These are phyloP conservation scores for Parauchenoglanis punctatus DNA, from an alignment of 2,797 vertebrate species.

Conservation along the genomic window DNA sequence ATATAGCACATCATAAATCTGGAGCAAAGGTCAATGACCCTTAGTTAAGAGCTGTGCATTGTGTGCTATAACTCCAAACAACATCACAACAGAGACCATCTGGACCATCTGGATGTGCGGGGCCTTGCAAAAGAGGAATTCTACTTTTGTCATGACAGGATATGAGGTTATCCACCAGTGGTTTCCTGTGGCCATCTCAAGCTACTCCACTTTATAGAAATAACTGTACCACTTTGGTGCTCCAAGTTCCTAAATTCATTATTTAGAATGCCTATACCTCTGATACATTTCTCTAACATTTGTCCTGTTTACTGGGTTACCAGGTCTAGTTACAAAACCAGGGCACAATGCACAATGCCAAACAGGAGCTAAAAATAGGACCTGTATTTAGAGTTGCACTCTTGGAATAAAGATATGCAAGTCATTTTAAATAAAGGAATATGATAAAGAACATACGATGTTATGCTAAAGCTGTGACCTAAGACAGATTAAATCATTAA, in stretches of 20 bases:
- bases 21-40: conserved; percentile 1
- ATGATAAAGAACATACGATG: background rate
- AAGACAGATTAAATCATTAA: conserved; percentile 3
- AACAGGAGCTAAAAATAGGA: background rate
- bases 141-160: conserved; percentile 48
- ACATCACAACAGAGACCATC: conserved; percentile 13
- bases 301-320: background rate
- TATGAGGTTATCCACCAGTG: conserved; percentile 63
- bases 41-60: conserved; percentile 5
- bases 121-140: background rate
- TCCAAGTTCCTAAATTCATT: background rate
- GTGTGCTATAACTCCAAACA: conserved; percentile 4
- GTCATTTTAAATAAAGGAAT: background rate
- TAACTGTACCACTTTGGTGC: background rate
- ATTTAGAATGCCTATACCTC: background rate
- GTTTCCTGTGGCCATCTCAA: conserved; percentile 62
- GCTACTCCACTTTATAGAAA: background rate
- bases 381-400: background rate
- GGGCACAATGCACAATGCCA: background rate
- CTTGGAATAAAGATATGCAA: background rate
- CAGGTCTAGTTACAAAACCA: background rate
- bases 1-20: background rate
- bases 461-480: background rate
- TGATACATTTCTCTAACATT: background rate
- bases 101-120: background rate